A percentile compares a stretch with the other conserved stretches of the same genome.
These are phyloP conservation scores for Equus przewalskii DNA, from an alignment of 2,113 vertebrate genomes.

Conservation along the genomic window DNA sequence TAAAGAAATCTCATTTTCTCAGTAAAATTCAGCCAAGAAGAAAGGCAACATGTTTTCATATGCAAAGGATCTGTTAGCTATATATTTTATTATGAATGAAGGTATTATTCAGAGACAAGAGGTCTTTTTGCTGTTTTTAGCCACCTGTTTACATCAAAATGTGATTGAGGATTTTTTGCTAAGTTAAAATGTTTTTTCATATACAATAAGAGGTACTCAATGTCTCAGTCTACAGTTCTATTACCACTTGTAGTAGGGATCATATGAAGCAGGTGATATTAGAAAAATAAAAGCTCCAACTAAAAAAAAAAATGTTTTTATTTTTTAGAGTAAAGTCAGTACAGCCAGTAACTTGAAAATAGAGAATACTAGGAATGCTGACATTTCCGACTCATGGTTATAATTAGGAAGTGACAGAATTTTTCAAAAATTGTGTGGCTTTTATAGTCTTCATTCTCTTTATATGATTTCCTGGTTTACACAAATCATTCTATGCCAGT, in stretches of 20 bases:
- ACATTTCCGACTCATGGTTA: slow-evolving; percentile 68
- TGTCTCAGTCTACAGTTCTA: neutral
- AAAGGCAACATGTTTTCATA: neutral
- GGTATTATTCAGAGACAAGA: neutral
- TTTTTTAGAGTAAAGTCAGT: slow-evolving; percentile 65
- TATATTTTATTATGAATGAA: slow-evolving; percentile 27
- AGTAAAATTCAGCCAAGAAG: slow-evolving; percentile 11
- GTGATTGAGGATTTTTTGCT: neutral
- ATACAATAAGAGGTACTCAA: neutral
- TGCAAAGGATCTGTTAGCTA: neutral
- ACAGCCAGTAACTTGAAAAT: slow-evolving; percentile 55
- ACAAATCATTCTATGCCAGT: neutral
- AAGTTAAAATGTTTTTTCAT: neutral
- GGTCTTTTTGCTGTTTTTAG: slow-evolving; percentile 22
- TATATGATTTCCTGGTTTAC: slow-evolving; percentile 55
- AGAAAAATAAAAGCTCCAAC: slow-evolving; percentile 45
- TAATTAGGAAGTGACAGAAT: slow-evolving; percentile 70
- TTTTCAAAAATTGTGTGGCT: slow-evolving; percentile 29
- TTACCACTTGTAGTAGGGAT: neutral
- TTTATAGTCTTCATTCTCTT: slow-evolving; percentile 63
- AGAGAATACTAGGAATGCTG: slow-evolving; percentile 40
- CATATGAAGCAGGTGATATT: neutral
- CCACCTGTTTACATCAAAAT: neutral
- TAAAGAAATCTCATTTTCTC: neutral
- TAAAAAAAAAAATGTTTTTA: slow-evolving; percentile 24